Evolutionary conservation across 2,113 vertebrate species (phyloP).

Genomic region (Corythaixoides concolor): DNA sequence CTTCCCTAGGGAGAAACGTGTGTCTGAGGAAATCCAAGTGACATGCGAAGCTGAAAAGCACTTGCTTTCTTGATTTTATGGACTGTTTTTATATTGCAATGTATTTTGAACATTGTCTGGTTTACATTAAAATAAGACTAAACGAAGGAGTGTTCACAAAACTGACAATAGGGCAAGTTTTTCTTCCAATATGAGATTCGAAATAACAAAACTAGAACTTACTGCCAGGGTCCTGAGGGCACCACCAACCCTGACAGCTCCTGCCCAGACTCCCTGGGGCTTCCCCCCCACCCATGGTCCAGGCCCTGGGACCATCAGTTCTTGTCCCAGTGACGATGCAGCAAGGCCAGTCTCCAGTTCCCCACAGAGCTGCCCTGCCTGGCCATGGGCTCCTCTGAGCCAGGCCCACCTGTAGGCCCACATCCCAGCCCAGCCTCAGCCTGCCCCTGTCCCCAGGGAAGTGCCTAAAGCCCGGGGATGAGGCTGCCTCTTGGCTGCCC

Average conservation of each 20-base stretch:
- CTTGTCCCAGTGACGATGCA: background rate
- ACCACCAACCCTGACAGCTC: background rate
- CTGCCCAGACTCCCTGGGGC: fast-evolving
- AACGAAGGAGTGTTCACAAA: background rate
- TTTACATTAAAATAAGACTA: background rate
- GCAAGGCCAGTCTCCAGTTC: background rate
- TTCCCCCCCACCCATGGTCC: background rate
- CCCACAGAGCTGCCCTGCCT: background rate
- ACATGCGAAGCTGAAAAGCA: background rate
- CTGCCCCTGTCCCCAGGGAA: background rate
- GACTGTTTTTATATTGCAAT: background rate
- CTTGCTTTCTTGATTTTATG: background rate
- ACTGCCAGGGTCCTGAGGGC: fast-evolving
- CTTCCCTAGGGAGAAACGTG: background rate
- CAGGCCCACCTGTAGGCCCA: fast-evolving
- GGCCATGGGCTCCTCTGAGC: background rate
- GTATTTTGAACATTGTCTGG: background rate
- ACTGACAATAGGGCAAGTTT: background rate
- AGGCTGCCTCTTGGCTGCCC: background rate
- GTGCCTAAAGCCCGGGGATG: background rate
- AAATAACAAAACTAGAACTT: background rate
- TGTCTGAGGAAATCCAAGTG: background rate
- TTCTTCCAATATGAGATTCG: background rate
- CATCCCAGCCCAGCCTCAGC: fast-evolving
- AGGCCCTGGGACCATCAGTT: fast-evolving